Conservation (phyloP, 2,797 vertebrate species). For the Sebastes miniatus region DNA sequence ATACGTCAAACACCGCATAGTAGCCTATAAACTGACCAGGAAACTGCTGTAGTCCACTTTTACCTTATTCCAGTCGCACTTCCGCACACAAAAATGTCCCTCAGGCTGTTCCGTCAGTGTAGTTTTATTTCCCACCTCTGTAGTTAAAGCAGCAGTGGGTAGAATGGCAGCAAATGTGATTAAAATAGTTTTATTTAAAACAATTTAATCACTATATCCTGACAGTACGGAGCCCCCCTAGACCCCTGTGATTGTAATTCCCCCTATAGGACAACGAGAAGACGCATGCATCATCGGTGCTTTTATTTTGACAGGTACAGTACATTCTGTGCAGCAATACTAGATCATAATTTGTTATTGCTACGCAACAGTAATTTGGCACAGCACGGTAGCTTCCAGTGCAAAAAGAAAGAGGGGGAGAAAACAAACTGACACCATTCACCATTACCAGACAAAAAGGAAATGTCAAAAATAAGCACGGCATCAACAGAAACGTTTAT, state of each 20-base stretch:
- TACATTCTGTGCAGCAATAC: neutral
- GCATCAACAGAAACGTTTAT: too few species aligned
- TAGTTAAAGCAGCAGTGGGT: neutral
- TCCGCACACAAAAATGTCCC: slow-evolving; percentile 44
- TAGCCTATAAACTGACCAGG: neutral
- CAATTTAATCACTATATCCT: too few species aligned
- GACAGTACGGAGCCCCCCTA: too few species aligned
- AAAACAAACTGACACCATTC: too few species aligned
- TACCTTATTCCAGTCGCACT: neutral
- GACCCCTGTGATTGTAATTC: too few species aligned
- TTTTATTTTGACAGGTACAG: neutral
- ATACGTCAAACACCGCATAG: neutral
- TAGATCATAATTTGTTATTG: neutral
- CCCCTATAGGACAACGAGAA: too few species aligned
- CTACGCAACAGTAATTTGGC: neutral
- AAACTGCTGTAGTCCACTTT: neutral
- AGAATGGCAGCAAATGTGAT: too few species aligned
- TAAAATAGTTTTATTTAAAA: too few species aligned
- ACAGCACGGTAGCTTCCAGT: neutral
- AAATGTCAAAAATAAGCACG: too few species aligned
- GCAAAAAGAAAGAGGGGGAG: neutral
- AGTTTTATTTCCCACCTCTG: neutral
- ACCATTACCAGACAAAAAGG: too few species aligned
- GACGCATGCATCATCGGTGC: neutral
- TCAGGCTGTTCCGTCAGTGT: neutral